phyloP scores from a whole-genome alignment of 2,113 vertebrate genomes.

The Tichodroma muraria region DNA sequence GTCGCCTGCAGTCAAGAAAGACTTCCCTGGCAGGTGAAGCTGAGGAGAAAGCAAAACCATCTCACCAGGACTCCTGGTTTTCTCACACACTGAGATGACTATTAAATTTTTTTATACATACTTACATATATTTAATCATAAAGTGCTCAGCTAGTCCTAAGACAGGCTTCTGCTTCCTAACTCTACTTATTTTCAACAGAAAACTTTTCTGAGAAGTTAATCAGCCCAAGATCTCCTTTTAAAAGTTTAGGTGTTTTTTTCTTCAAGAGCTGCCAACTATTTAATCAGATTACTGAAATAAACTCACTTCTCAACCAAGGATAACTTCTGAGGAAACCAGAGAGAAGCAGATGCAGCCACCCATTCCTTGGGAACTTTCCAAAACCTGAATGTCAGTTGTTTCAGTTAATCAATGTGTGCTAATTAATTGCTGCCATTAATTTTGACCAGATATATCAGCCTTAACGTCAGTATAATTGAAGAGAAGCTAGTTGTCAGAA shows the following conservation, averaged over 20 bases:
- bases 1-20: not conserved
- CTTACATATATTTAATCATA: not conserved
- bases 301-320: not conserved
- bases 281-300: not conserved
- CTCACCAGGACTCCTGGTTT: not conserved
- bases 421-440: not conserved
- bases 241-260: not conserved
- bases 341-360: not conserved
- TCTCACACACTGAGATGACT: not conserved
- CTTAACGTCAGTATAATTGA: not conserved
- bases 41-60: not conserved
- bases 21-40: not conserved
- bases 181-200: not conserved
- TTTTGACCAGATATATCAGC: not conserved
- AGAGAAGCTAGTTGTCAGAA: not conserved
- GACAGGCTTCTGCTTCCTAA: not conserved
- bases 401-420: not conserved
- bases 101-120: too few species aligned
- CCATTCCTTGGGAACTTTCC: not conserved
- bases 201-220: not conserved
- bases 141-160: not conserved
- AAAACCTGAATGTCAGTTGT: not conserved
- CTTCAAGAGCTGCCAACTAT: not conserved
- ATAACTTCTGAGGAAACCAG: not conserved
- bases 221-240: not conserved